These are phyloP conservation scores for Drosophila parvula DNA, from an alignment of 1,140 invertebrate genomes.

Conservation along the genomic window DNA sequence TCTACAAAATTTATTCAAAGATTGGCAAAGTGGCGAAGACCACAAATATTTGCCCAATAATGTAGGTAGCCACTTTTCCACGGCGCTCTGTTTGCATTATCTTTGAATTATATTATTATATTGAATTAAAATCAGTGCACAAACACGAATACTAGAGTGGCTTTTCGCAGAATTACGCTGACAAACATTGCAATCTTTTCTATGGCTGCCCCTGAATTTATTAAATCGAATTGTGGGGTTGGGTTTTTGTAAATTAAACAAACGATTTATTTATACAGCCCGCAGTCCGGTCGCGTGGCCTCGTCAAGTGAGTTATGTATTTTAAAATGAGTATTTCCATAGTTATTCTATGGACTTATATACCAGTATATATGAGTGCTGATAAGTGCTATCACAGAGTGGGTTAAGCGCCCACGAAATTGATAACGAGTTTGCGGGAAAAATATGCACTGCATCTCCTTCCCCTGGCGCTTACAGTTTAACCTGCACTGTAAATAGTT, in stretches of 20 bases:
- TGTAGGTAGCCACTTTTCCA: conserved; percentile 39
- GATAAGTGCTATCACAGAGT: conserved; percentile 41
- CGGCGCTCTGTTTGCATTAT: conserved; percentile 25
- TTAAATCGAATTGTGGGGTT: conserved; percentile 53
- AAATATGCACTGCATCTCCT: background rate
- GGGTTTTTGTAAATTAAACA: conserved; percentile 30
- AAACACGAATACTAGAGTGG: conserved; percentile 15
- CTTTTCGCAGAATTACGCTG: conserved; percentile 35
- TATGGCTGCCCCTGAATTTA: conserved; percentile 19
- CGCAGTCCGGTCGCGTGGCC: conserved; percentile 22
- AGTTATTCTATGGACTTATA: conserved; percentile 6
- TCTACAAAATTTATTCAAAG: conserved; percentile 67
- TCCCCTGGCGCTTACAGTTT: conserved; percentile 38
- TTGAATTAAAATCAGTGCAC: conserved; percentile 52
- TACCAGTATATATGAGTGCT: conserved; percentile 9
- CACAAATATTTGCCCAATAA: conserved; percentile 72
- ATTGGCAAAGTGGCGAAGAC: conserved; percentile 36
- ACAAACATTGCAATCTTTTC: conserved; percentile 36
- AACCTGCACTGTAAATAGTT: conserved; percentile 32
- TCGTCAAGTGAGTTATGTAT: conserved; percentile 14
- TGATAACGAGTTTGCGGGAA: conserved; percentile 35
- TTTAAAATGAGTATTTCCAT: conserved; percentile 24
- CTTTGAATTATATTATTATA: conserved; percentile 55
- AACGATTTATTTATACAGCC: conserved; percentile 35
- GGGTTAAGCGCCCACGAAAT: conserved; percentile 5